Base-by-base conservation (phyloP, 2,797 vertebrate species). In the Steatocranus sp. region DNA sequence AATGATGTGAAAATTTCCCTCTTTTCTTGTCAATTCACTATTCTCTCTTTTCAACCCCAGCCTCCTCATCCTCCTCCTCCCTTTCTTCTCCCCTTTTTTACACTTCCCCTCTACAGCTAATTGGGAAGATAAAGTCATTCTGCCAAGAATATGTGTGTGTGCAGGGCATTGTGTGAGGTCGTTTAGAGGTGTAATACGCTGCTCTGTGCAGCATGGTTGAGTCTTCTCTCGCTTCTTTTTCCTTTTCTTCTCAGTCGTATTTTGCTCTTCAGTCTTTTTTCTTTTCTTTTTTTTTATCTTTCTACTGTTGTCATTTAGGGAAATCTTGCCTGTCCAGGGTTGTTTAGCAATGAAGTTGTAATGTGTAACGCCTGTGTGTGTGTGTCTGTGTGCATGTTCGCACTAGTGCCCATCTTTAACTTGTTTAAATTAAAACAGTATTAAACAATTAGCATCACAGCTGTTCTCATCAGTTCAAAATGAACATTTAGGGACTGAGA, bases 101-200 rank as follows among this genome's bases (percentile, higher is more conserved):
- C 54, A 80, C 56, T 81, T 81, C 76, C 73, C 51, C 54, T 53
- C 84, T 68, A 56, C 81, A 86, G 78, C 85, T 94, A 92, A 94
- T 93, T 92, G 87, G 83, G 81, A 36, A 87, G 85, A 92, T 92
- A 86, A 88, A 94, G 91, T 90, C 76, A 91, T 92, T 93, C 90
- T 88, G 86, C 80, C 80, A 86, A 68, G 58, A 78, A 30, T 51
- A 78, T 80, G 75, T 78, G 85, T 70, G 25, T 61, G 75, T 70
- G 78, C 30, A 46, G 43, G 43, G 68, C 41, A 27, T 73, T 48
- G 58, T 56, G 84, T 74, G 84, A 79, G 89, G 89, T 91, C 84
- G 66, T 92, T 91, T 81, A 51, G 80, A 94, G 86, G 91, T 89
- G 88, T 88, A 90, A 88, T 86, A 78, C 56, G 87, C 83, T 88